Evolutionary conservation across 2,797 vertebrate genomes (phyloP).

Genomic region (Varecia variegata): DNA sequence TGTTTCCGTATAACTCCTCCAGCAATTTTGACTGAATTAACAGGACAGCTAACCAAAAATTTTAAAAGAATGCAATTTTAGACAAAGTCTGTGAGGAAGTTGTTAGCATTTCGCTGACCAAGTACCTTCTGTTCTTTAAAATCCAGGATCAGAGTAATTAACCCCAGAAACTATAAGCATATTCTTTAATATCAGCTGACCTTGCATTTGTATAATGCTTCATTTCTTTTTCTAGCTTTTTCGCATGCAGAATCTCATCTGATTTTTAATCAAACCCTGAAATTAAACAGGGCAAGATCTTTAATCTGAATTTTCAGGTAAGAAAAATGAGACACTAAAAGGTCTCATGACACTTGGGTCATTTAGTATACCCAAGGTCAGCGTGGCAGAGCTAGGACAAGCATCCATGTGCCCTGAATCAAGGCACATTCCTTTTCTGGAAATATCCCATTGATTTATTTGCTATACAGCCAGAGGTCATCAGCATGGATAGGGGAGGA

Average conservation of each 20-base stretch:
- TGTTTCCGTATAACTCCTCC: background rate
- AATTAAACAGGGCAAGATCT: background rate
- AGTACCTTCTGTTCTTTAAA: background rate
- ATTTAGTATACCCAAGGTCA: background rate
- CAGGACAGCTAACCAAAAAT: background rate
- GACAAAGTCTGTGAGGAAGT: background rate
- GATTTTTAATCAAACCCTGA: background rate
- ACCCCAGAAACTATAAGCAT: background rate
- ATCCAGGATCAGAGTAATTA: background rate
- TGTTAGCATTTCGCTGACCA: background rate
- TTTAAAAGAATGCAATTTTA: background rate
- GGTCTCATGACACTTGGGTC: no score
- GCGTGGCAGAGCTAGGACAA: background rate
- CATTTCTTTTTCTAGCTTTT: background rate
- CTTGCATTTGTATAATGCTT: background rate
- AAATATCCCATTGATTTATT: background rate
- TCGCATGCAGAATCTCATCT: background rate
- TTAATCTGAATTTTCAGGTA: background rate
- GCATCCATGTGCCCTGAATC: background rate
- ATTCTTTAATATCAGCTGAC: background rate
- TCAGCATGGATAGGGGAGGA: rapidly evolving
- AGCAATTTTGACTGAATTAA: background rate
- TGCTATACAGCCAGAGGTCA: background rate
- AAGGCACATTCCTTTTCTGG: background rate
- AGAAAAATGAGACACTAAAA: background rate